phyloP scores from a whole-genome alignment of 2,888 invertebrate genomes.

The Hypomecis atomaria region DNA sequence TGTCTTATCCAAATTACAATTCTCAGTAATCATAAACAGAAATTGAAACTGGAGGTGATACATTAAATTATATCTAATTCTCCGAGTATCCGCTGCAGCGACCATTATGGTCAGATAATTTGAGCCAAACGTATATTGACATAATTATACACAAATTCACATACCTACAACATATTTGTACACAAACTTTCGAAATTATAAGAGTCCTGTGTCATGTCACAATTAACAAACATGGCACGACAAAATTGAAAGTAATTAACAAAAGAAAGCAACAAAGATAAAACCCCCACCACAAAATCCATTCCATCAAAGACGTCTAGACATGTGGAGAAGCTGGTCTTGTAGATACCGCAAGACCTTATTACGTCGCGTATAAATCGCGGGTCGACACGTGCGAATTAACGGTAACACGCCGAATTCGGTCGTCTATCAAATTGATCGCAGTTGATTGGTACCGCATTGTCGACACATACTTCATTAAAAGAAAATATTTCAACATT shows the following conservation, averaged over 20 bases:
- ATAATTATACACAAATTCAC: no score
- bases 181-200: no score
- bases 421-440: constrained; percentile 47
- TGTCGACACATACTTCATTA: not conserved
- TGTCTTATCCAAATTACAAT: no score
- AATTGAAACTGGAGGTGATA: no score
- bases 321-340: constrained; percentile 32
- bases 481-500: not conserved
- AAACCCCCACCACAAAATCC: constrained; percentile 5
- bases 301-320: constrained; percentile 32
- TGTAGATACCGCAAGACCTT: constrained; percentile 62
- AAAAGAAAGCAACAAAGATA: not conserved
- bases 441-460: constrained; percentile 30
- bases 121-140: no score
- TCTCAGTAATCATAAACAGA: no score
- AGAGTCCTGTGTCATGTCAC: no score
- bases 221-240: no score
- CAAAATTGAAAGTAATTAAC: not conserved
- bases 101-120: no score
- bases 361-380: constrained; percentile 77
- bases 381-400: constrained; percentile 58
- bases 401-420: constrained; percentile 76
- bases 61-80: no score
- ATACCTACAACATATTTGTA: no score
- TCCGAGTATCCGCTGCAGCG: no score